Evolutionary conservation across 2,888 invertebrate genomes (phyloP), one percentile per base, ranked within the genome.

Genomic region (Epiblema foenella): DNA sequence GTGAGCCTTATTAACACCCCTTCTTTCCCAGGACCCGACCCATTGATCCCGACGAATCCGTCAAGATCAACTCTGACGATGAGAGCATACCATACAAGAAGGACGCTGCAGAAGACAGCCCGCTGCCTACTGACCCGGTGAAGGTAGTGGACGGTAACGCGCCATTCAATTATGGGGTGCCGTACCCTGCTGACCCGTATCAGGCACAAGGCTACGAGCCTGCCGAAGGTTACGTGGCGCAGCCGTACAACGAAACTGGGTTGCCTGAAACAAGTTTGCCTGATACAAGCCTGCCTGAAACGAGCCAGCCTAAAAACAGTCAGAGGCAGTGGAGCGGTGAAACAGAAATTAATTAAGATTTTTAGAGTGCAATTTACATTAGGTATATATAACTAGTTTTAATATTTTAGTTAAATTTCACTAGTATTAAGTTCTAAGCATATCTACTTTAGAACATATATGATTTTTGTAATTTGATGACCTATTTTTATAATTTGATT

Each of bases 71-170:
- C 73, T 93, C 93, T 0, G 93, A 93, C 63, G 92, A 93, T 67
- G 93, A 93, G 4, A 93, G 93, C 75, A 88, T 93, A 57, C 93
- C 93, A 0, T 93, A 93, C 84, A 93, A 93, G 82, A 93, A 93
- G 74, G 92, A 91, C 69, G 78, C 83, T 0, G 62, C 67, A 0
- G 91, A 91, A 75, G 92, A 92, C 71, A 89, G 86, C 49, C 93
- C 93, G 0, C 84, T 87, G 57, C 91, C 91, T 0, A 85, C 88
- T 0, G 91, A 91, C 0, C 82, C 86, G 0, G 83, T 91, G 1
- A 85, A 87, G 65, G 85, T 89, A 0, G 81, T 77, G 63, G 83
- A 78, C 46, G 74, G 74, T n/a, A 77, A 80, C 3, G 78, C 79
- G 1, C 80, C 77, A 0, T 89, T 81, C 64, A 80, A 82, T 0